Conservation (phyloP, 2,888 invertebrate species). For the Drosophila neonasuta region DNA sequence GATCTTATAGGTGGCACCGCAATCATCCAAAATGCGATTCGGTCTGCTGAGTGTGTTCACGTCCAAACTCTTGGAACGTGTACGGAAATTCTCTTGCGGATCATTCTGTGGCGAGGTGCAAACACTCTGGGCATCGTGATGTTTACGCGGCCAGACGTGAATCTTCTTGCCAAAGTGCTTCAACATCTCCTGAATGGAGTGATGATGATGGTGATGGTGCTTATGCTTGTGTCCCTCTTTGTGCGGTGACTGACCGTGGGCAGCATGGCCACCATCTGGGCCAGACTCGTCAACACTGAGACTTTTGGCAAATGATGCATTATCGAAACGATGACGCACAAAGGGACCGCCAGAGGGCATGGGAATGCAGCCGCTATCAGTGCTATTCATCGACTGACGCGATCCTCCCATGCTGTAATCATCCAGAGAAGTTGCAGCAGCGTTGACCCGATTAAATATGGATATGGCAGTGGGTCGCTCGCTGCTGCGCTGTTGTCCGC, state of each 20-base stretch:
- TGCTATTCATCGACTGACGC: constrained; percentile 59
- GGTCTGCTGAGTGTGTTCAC: constrained; percentile 83
- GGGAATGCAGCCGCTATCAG: constrained; percentile 51
- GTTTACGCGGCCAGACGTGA: constrained; percentile 88
- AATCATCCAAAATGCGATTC: constrained; percentile 86
- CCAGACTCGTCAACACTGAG: constrained; percentile 73
- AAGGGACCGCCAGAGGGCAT: constrained; percentile 41
- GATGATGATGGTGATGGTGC: constrained; percentile 83
- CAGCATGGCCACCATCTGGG: constrained; percentile 42
- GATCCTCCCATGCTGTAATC: constrained; percentile 70
- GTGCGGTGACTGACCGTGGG: constrained; percentile 45
- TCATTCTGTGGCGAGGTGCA: constrained; percentile 83
- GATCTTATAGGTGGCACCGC: constrained; percentile 91
- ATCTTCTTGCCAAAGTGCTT: constrained; percentile 89
- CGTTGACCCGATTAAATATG: constrained; percentile 81
- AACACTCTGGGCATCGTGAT: constrained; percentile 83
- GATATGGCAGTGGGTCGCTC: constrained; percentile 81
- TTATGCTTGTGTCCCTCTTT: constrained; percentile 63
- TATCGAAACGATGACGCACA: constrained; percentile 79
- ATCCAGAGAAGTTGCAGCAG: constrained; percentile 78
- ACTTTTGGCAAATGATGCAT: constrained; percentile 80
- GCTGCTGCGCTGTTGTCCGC: constrained; percentile 62
- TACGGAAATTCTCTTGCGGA: constrained; percentile 86
- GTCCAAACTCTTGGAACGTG: constrained; percentile 91
- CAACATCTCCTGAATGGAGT: constrained; percentile 90